Evolutionary conservation across 2,113 vertebrate genomes (phyloP), one percentile per base, ranked within the genome.

Genomic region (Irena cyanogastra): DNA sequence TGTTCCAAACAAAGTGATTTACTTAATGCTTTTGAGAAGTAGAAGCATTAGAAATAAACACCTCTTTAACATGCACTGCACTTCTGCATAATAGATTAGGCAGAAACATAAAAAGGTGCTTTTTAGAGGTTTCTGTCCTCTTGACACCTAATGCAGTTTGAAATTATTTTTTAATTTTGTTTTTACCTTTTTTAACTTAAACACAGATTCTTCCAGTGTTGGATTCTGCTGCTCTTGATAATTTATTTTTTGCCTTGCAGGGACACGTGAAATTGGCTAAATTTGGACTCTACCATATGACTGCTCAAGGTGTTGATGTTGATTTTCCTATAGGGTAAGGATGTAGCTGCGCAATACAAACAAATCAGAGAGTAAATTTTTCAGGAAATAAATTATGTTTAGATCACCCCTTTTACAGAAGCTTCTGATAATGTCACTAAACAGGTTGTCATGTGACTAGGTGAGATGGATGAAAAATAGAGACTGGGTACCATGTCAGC

Each of bases 281-380:
- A 97, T 99, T 99, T 97, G 99, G 99, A 49, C 98, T 99, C 83
- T 99, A 99, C 97, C 98, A 99, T 96, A 99, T 99, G 99, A 99
- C 99, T 60, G 98, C 99, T 97, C 98, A 99, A 24, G 99, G 99
- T 72, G 98, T 98, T 50, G 99, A 99, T 98, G 99, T 99, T 74
- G 99, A 99, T 97, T 99, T 99, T 90, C 99, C 99, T 91, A 99
- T 99, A 81, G 99, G 99, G 99, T 99, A 98, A 97, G 98, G 77
- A 81, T 80, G 10, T 54, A 60, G 33, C 54, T 95, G 18, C 45
- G 71, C 16, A 64, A 14, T 63, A n/a, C 17, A 79, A 41, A 76
- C 66, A 22, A 5, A 27, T 56, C 11, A 47, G 35, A 37, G 14
- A 44, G 41, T 3, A 65, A 21, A 30, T 65, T 87, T 84, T 61